Evolutionary conservation across 1,140 invertebrate genomes (phyloP).

Genomic region (Laodelphax striatellus): DNA sequence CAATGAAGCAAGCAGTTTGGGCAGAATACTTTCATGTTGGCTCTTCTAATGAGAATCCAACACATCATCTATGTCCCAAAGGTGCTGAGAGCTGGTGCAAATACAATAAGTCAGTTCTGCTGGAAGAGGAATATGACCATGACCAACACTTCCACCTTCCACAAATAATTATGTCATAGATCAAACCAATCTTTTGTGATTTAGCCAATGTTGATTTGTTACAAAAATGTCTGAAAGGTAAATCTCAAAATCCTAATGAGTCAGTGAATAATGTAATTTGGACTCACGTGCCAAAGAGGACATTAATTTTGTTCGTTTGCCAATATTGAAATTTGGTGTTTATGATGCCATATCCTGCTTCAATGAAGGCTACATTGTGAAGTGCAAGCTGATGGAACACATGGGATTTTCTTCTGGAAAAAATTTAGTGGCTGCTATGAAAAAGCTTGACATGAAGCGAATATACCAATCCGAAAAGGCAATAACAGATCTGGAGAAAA

Average conservation of each 20-base stretch:
- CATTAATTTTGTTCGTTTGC: too few species aligned
- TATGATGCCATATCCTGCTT: too few species aligned
- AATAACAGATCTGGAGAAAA: too few species aligned
- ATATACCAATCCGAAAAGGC: too few species aligned
- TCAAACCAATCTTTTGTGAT: slow-evolving; percentile 13
- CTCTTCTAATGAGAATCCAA: slow-evolving; percentile 23
- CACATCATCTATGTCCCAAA: not conserved
- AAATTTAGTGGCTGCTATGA: too few species aligned
- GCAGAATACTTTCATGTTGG: slow-evolving; percentile 26
- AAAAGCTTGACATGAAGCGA: too few species aligned
- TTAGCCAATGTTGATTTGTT: slow-evolving; percentile 5
- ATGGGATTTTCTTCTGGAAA: too few species aligned
- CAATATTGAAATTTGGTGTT: too few species aligned
- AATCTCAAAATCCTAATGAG: not conserved
- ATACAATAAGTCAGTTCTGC: not conserved
- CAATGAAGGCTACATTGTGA: too few species aligned
- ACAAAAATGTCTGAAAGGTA: slow-evolving; percentile 1
- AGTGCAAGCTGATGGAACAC: too few species aligned
- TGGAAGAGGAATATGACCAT: not conserved
- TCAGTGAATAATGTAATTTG: slow-evolving; percentile 1
- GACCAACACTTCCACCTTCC: not conserved
- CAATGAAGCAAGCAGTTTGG: slow-evolving; percentile 27
- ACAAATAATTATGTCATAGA: slow-evolving; percentile 5
- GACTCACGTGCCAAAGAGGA: not conserved
- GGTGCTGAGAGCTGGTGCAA: slow-evolving; percentile 3